Conservation (phyloP, 2,797 vertebrate genomes). For the Protonibea diacanthus region DNA sequence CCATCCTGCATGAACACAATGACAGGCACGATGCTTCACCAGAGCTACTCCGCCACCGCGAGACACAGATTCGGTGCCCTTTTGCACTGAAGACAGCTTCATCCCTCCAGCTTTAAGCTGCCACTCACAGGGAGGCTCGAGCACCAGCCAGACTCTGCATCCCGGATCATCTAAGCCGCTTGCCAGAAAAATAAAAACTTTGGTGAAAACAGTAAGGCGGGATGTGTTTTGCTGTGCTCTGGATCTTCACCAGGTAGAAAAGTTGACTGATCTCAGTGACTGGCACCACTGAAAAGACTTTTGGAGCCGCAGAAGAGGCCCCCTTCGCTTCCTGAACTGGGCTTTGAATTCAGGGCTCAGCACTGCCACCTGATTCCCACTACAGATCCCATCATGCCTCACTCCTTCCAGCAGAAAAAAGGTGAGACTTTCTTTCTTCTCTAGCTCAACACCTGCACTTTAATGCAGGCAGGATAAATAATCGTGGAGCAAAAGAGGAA, state of each 20-base stretch:
- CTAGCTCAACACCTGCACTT: conserved; percentile 12
- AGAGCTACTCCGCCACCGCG: conserved; percentile 57
- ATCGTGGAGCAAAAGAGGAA: not conserved
- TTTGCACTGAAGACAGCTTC: conserved; percentile 65
- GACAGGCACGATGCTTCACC: conserved; percentile 65
- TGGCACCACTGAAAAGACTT: conserved; percentile 44
- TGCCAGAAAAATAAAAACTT: conserved; percentile 53
- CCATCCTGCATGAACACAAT: conserved; percentile 69
- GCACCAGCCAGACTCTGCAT: conserved; percentile 56
- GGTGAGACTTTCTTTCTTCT: conserved; percentile 73
- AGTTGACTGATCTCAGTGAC: conserved; percentile 49
- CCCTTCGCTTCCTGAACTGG: conserved; percentile 54
- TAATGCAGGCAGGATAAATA: not conserved
- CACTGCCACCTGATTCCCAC: conserved; percentile 54
- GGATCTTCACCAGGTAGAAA: conserved; percentile 56
- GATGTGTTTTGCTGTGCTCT: conserved; percentile 49
- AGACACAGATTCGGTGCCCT: conserved; percentile 46
- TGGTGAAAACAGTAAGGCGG: conserved; percentile 34
- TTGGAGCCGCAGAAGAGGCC: conserved; percentile 51
- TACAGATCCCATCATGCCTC: conserved; percentile 84
- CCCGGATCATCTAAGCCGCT: conserved; percentile 57
- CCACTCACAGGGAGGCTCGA: conserved; percentile 44
- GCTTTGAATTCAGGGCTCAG: conserved; percentile 61
- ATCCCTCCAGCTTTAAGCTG: conserved; percentile 61
- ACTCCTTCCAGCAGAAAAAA: conserved; percentile 85